Conservation (phyloP, 2,113 vertebrate species). For the Rhynchopsitta pachyrhyncha region DNA sequence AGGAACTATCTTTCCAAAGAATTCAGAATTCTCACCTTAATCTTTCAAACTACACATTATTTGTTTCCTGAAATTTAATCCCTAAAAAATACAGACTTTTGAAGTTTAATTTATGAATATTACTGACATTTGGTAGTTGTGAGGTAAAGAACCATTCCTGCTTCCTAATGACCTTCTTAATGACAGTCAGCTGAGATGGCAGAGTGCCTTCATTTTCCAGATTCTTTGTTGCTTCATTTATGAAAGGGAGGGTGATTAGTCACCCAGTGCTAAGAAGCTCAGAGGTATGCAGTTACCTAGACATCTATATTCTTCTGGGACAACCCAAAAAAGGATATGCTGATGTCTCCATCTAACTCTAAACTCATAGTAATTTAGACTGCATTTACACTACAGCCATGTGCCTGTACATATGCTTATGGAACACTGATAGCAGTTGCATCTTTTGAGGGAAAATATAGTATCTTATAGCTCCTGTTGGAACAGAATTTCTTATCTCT, state of each 20-base stretch:
- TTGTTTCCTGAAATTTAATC: not conserved
- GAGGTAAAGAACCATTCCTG: not conserved
- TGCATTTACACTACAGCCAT: not conserved
- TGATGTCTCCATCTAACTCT: not conserved
- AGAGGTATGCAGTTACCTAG: not conserved
- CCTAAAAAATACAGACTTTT: not conserved
- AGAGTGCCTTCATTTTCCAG: conserved; percentile 26
- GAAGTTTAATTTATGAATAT: not conserved
- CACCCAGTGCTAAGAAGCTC: not conserved
- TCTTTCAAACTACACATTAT: not conserved
- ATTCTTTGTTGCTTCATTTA: conserved; percentile 23
- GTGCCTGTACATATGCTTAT: not conserved
- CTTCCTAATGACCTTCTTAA: not conserved
- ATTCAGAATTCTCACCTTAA: not conserved
- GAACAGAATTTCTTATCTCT: not conserved
- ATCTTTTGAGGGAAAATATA: not conserved
- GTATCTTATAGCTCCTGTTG: not conserved
- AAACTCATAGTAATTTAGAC: not conserved
- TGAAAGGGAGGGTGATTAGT: conserved; percentile 46
- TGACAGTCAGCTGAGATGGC: not conserved
- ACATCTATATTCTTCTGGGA: not conserved
- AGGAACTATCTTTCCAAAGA: not conserved
- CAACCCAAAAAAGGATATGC: not conserved
- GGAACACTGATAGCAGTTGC: not conserved
- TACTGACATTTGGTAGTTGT: not conserved